phyloP scores from a whole-genome alignment of 2,797 vertebrate genomes.

The Halcyon badia region DNA sequence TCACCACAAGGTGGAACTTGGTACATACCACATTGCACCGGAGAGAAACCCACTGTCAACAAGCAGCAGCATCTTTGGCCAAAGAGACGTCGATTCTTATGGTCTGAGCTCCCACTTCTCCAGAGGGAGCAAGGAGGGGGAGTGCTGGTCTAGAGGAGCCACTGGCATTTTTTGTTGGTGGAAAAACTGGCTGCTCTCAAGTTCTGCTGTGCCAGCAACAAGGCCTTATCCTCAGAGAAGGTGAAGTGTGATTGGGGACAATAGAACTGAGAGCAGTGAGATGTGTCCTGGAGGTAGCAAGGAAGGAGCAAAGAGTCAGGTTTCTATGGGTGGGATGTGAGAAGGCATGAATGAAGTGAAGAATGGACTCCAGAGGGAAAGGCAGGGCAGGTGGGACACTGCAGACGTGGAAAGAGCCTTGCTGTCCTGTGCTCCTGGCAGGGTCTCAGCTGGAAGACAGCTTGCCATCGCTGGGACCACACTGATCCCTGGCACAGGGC shows the following conservation, averaged over 20 bases:
- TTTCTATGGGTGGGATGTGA: background rate
- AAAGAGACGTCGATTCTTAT: background rate
- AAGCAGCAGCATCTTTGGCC: background rate
- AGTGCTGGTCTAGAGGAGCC: background rate
- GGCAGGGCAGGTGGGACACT: background rate
- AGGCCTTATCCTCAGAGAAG: background rate
- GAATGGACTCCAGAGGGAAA: background rate
- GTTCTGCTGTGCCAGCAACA: background rate
- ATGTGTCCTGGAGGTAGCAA: background rate
- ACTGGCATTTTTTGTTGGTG: background rate
- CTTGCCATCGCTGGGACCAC: background rate
- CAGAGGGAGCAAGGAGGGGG: background rate
- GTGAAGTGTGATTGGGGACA: background rate
- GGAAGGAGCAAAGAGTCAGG: background rate
- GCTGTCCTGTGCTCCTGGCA: background rate
- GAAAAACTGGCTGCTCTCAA: background rate
- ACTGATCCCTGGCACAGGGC: background rate
- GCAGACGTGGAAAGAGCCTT: background rate
- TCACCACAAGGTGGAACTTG: constrained; percentile 77
- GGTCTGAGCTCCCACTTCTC: background rate
- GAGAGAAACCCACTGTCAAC: background rate
- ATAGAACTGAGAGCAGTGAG: background rate
- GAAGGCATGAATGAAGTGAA: background rate
- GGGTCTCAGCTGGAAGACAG: background rate
- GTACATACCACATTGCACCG: constrained; percentile 12